These are phyloP conservation scores for Seriola rivoliana DNA, from an alignment of 2,113 vertebrate genomes.

Conservation along the genomic window DNA sequence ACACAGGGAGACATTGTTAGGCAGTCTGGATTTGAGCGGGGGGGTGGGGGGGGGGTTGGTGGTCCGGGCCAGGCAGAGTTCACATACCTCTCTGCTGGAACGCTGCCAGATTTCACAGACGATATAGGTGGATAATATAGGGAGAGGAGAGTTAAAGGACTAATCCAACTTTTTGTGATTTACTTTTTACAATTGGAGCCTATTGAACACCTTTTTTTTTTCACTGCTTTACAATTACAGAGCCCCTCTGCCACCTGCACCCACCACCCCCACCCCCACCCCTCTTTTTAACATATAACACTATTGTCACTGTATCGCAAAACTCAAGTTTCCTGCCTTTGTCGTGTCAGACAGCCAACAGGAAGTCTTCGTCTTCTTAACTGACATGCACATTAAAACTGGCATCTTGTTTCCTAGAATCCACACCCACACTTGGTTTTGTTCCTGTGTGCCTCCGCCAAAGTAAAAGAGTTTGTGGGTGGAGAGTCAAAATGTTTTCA, in stretches of 20 bases:
- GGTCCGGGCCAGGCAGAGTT: slow-evolving; percentile 69
- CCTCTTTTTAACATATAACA: not conserved
- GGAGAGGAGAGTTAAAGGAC: slow-evolving; percentile 6
- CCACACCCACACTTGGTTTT: slow-evolving; percentile 52
- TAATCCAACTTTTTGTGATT: not conserved
- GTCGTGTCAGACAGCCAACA: slow-evolving; percentile 65
- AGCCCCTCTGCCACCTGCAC: not conserved
- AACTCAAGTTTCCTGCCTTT: slow-evolving; percentile 64
- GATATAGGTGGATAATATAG: slow-evolving; percentile 50
- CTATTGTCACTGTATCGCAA: slow-evolving; percentile 16
- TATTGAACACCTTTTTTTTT: slow-evolving; percentile 4
- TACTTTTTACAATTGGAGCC: too few relatives aligned
- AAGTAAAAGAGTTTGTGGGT: slow-evolving; percentile 21
- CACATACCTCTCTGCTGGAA: slow-evolving; percentile 77
- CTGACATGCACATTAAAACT: slow-evolving; percentile 47
- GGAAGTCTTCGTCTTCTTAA: slow-evolving; percentile 66
- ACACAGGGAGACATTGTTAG: slow-evolving; percentile 79
- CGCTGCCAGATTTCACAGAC: slow-evolving; percentile 62
- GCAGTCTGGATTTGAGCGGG: slow-evolving; percentile 36
- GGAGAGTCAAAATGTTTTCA: slow-evolving; percentile 5
- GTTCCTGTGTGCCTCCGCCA: slow-evolving; percentile 17
- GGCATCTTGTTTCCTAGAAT: slow-evolving; percentile 69
- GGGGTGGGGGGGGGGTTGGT: slow-evolving; percentile 18
- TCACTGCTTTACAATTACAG: not conserved
- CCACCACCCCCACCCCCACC: not conserved